Conservation (phyloP, 2,797 vertebrate genomes). For the Lithobates sylvaticus region DNA sequence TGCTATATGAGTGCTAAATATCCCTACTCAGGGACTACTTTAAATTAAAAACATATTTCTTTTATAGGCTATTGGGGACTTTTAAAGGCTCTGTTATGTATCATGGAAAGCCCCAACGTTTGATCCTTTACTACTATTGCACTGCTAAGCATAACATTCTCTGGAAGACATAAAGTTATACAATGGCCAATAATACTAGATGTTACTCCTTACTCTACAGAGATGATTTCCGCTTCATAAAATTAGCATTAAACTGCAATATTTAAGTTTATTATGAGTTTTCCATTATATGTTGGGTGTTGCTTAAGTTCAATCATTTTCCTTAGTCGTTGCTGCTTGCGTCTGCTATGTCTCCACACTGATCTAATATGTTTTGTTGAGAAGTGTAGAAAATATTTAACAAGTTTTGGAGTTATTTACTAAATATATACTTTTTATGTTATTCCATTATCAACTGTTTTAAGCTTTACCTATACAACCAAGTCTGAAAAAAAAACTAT, state of each 20-base stretch:
- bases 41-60: slow-evolving; percentile 55
- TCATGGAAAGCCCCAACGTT: slow-evolving; percentile 44
- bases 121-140: slow-evolving; percentile 40
- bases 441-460: not conserved
- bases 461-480: no score
- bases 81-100: slow-evolving; percentile 40
- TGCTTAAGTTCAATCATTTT: not conserved
- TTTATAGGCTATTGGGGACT: slow-evolving; percentile 42
- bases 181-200: slow-evolving; percentile 12
- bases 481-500: no score
- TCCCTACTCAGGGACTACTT: slow-evolving; percentile 22
- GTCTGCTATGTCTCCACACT: not conserved
- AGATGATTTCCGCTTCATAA: slow-evolving; percentile 25
- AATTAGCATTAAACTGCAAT: slow-evolving; percentile 39
- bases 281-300: not conserved
- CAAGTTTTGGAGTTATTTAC: not conserved
- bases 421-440: not conserved
- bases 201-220: slow-evolving; percentile 14
- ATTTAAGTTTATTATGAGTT: slow-evolving; percentile 1
- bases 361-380: not conserved
- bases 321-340: not conserved
- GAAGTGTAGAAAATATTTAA: not conserved
- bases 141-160: slow-evolving; percentile 36
- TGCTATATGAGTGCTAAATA: slow-evolving; percentile 53
- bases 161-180: slow-evolving; percentile 41